Conservation (phyloP, 1,140 invertebrate genomes). For the Pantala flavescens region DNA sequence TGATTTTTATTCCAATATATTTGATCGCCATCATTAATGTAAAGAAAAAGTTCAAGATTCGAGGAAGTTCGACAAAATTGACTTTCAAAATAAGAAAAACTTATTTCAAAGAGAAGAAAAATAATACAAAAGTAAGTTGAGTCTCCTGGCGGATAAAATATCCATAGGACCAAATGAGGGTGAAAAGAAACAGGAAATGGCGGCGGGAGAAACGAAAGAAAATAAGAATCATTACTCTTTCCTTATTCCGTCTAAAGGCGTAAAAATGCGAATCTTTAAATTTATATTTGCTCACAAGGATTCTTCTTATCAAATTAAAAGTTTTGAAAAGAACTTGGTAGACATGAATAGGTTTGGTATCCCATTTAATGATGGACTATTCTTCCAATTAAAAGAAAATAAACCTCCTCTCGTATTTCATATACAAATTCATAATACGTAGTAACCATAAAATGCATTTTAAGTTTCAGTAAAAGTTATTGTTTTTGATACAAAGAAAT, state of each 20-base stretch:
- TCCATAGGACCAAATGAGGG: background rate
- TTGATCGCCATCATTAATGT: no score
- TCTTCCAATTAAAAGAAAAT: background rate
- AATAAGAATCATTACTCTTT: slow-evolving; percentile 8
- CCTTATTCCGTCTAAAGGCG: background rate
- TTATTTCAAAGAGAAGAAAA: no score
- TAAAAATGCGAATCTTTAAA: slow-evolving; percentile 4
- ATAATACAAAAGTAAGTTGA: no score
- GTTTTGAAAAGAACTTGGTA: background rate
- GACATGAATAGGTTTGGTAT: background rate
- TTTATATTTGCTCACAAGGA: slow-evolving; percentile 4
- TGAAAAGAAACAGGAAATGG: background rate
- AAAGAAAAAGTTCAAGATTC: no score
- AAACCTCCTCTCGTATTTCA: background rate
- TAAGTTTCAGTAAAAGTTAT: no score
- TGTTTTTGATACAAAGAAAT: no score
- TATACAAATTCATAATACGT: no score
- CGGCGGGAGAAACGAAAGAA: background rate
- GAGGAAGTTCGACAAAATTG: no score
- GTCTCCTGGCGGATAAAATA: background rate
- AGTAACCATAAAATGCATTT: no score
- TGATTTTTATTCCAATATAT: no score
- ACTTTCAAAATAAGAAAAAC: no score
- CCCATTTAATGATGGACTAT: background rate
- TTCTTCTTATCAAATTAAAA: background rate